Conservation (phyloP, 2,888 invertebrate species). For the Drosophila ochracea region DNA sequence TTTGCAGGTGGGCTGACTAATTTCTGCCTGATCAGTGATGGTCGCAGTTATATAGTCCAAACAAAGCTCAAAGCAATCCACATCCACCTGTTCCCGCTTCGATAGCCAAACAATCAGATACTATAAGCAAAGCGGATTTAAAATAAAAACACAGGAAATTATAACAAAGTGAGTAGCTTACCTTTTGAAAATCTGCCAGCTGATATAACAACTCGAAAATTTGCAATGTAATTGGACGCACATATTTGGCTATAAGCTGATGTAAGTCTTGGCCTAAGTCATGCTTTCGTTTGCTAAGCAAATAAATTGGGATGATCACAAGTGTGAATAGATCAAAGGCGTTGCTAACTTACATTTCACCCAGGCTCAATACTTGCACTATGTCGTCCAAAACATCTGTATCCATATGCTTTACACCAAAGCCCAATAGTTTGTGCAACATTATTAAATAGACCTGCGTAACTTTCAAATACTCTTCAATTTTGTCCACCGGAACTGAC, state of each 20-base stretch:
- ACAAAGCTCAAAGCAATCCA: slow-evolving; percentile 37
- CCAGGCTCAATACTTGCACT: slow-evolving; percentile 25
- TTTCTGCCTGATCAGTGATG: slow-evolving; percentile 21
- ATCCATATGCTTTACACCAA: slow-evolving; percentile 73
- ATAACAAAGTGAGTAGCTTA: background rate
- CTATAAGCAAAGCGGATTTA: slow-evolving; percentile 29
- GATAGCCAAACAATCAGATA: slow-evolving; percentile 29
- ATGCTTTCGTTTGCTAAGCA: slow-evolving; percentile 37
- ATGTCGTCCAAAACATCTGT: slow-evolving; percentile 46
- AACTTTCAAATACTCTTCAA: slow-evolving; percentile 65
- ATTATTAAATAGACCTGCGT: slow-evolving; percentile 65
- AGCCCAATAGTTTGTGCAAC: slow-evolving; percentile 53
- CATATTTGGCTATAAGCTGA: slow-evolving; percentile 35
- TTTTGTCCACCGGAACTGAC: slow-evolving; percentile 42
- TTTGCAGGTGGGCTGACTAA: slow-evolving; percentile 27
- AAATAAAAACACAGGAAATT: background rate
- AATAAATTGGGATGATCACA: background rate
- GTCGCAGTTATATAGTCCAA: slow-evolving; percentile 48
- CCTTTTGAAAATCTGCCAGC: slow-evolving; percentile 52
- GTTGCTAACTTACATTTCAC: slow-evolving; percentile 39
- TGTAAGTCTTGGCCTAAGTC: slow-evolving; percentile 24
- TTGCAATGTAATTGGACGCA: slow-evolving; percentile 42
- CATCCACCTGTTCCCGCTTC: background rate
- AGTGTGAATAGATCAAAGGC: background rate
- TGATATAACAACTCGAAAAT: slow-evolving; percentile 58